These are phyloP conservation scores for Idris sp. DNA, from an alignment of 1,140 invertebrate genomes.

Conservation along the genomic window DNA sequence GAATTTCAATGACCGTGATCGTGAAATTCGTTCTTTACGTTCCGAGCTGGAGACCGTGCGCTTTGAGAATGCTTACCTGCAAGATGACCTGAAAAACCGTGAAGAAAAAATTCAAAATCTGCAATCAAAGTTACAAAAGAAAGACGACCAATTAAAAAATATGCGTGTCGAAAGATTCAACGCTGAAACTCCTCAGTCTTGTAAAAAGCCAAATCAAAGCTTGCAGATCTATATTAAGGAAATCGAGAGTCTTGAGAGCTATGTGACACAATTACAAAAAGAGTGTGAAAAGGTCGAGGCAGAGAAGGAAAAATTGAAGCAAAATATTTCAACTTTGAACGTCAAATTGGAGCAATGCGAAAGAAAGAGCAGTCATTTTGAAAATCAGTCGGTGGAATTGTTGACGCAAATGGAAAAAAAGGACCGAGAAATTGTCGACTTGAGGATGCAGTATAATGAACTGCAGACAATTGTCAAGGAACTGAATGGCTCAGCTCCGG, in stretches of 20 bases:
- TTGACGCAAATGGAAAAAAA: constrained; percentile 66
- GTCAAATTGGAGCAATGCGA: constrained; percentile 54
- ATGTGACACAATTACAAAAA: constrained; percentile 62
- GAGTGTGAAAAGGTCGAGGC: constrained; percentile 64
- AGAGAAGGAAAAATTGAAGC: constrained; percentile 65
- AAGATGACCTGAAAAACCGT: constrained; percentile 69
- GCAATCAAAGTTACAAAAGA: constrained; percentile 66
- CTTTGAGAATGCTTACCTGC: constrained; percentile 72
- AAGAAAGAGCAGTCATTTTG: constrained; percentile 63
- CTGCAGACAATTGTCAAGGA: constrained; percentile 67
- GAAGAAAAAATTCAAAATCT: constrained; percentile 68
- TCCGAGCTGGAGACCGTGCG: constrained; percentile 69
- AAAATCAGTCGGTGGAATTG: constrained; percentile 66
- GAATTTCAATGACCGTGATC: constrained; percentile 67
- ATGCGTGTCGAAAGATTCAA: constrained; percentile 58
- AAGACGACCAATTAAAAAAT: constrained; percentile 64
- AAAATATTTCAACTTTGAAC: constrained; percentile 56
- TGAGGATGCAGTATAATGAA: constrained; percentile 72
- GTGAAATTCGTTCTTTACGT: constrained; percentile 66
- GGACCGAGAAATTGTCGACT: constrained; percentile 68
- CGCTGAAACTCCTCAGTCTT: constrained; percentile 63
- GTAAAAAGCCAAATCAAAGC: constrained; percentile 45
- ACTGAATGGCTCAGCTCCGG: constrained; percentile 49
- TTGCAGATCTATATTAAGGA: constrained; percentile 68
- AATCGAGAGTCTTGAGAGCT: constrained; percentile 66